Conservation (phyloP, 2,113 vertebrate genomes). For the Rhinolophus sinicus region DNA sequence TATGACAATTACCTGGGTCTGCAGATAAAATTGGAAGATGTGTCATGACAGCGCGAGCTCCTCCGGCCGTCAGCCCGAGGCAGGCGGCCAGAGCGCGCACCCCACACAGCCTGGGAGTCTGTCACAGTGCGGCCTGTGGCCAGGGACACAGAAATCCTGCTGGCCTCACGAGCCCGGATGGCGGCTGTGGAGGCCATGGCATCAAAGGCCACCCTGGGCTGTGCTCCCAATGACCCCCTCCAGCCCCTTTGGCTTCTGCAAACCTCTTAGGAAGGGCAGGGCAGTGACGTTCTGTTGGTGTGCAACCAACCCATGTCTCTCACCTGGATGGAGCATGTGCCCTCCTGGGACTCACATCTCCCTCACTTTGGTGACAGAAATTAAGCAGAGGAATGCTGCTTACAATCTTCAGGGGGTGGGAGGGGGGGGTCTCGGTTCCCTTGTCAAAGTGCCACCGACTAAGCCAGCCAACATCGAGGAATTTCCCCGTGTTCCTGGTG, state of each 20-base stretch:
- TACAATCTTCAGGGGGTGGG: neutral
- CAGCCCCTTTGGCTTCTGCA: neutral
- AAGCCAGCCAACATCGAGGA: neutral
- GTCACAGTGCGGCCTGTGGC: neutral
- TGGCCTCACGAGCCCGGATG: fast-evolving
- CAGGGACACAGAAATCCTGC: neutral
- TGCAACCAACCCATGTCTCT: neutral
- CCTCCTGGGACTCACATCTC: neutral
- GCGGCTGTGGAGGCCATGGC: neutral
- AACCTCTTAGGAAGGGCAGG: neutral
- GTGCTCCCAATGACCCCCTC: neutral
- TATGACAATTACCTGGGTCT: neutral
- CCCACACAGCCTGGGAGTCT: neutral
- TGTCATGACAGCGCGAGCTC: neutral
- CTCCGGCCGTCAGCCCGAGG: neutral
- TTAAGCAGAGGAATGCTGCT: neutral
- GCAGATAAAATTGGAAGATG: neutral
- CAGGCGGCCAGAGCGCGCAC: neutral
- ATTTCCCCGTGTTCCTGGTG: neutral
- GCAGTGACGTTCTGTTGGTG: fast-evolving
- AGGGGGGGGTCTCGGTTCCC: neutral
- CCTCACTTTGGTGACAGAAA: neutral
- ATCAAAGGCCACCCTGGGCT: neutral
- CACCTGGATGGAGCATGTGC: neutral
- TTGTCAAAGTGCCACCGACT: neutral